Base-by-base conservation (phyloP, 2,113 vertebrate genomes). In the Gavialis gangeticus region DNA sequence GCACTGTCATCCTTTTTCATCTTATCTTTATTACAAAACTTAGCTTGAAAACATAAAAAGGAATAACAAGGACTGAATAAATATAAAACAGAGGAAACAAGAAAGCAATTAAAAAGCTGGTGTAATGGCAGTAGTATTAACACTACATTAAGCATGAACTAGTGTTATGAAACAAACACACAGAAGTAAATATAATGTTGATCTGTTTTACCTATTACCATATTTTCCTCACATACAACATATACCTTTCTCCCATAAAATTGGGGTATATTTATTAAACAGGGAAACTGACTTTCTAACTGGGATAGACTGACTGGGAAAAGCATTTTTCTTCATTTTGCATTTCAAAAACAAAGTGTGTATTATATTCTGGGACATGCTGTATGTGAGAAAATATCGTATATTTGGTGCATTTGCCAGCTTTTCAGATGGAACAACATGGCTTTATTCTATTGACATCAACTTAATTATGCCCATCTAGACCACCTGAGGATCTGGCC, bases 81-180 rank as follows among this genome's bases (percentile, higher is more conserved):
- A 76, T 75, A 92, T 66, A 59, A 82, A 46, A 16, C 67, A 90
- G n/a, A 92, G 73, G 79, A 25, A 92, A 80, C 17, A 88, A 57
- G 18, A 82, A 92, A 92, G 91, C 46, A 79, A 82, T 59, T 84
- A 87, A 88, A 91, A 91, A 94, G 46, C 21, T 92, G 92, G 76
- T 24, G 17, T 27, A 92, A 93, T 24, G 60, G 85, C 58, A 92
- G 78, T 13, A 1, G 2, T 73, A 91, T 80, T 75, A 86, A 37
- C 22, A 90, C 10, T 79, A 16, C 55, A 64, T 88, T 92, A 67
- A 82, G 37, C n/a, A 62, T 92, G 66, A 89, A 80, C 46, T 76
- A 92, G 71, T 0, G 0, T 10, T 63, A n/a, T 17, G 75, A 90
- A 66, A 25, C 81, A 94, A 84, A 93, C 37, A 85, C 56, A 28